A percentile compares a stretch with the other conserved stretches of the same genome.
Conservation (phyloP, 2,888 invertebrate species). For the Barypeithes pellucidus region DNA sequence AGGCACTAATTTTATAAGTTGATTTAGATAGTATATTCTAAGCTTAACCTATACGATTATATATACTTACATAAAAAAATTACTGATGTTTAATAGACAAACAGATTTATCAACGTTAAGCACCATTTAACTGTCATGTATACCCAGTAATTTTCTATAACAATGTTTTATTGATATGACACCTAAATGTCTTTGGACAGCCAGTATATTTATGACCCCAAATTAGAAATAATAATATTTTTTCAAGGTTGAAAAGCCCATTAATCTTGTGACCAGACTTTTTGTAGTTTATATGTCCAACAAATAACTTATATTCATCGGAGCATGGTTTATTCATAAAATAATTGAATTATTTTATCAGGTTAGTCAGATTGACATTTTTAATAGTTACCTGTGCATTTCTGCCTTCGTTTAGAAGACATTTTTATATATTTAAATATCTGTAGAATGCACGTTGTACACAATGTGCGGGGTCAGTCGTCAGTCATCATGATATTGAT, state of each 20-base stretch:
- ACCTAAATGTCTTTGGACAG: constrained; percentile 35
- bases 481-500: too few relatives aligned
- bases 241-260: constrained; percentile 23
- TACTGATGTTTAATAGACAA: constrained; percentile 13
- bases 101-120: constrained; percentile 32
- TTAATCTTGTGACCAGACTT: constrained; percentile 20
- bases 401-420: too few relatives aligned
- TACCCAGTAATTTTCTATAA: constrained; percentile 36
- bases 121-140: constrained; percentile 9
- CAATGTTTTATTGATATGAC: constrained; percentile 31
- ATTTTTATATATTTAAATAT: too few relatives aligned
- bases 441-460: too few relatives aligned
- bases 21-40: background rate
- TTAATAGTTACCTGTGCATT: too few relatives aligned
- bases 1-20: too few relatives aligned
- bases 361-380: too few relatives aligned
- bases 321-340: background rate
- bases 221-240: constrained; percentile 20
- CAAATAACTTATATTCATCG: background rate
- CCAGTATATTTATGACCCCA: constrained; percentile 27
- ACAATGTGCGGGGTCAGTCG: too few relatives aligned
- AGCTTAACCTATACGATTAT: constrained; percentile 1
- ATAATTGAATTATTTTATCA: too few relatives aligned
- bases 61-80: too few relatives aligned
- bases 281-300: constrained; percentile 6